Evolutionary conservation across 2,797 vertebrate species (phyloP).

Genomic region (Fistularia commersonii): DNA sequence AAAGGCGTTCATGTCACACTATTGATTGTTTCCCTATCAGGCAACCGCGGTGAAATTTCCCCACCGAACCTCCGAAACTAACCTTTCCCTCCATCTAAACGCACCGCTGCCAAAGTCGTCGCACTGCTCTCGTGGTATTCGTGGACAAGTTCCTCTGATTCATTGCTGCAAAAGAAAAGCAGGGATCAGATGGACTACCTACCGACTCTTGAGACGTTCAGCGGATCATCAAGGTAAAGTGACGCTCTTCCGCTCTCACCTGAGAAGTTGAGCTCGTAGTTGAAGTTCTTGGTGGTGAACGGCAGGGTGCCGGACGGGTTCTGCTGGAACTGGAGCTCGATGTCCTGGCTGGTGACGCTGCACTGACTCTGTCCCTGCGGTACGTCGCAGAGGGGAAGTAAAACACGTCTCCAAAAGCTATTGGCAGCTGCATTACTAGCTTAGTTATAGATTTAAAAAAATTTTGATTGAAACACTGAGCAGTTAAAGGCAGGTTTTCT

Average conservation of each 20-base stretch:
- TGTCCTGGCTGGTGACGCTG: slow-evolving; percentile 60
- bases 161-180: slow-evolving; percentile 55
- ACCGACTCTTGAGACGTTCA: not conserved
- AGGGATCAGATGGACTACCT: not conserved
- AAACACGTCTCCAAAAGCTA: not conserved
- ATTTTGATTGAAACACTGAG: too few species aligned
- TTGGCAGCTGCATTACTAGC: too few species aligned
- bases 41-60: too few species aligned
- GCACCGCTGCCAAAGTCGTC: slow-evolving; percentile 24
- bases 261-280: slow-evolving; percentile 59
- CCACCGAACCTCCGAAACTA: not conserved
- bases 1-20: too few species aligned
- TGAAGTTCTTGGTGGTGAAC: slow-evolving; percentile 36
- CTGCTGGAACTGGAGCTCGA: slow-evolving; percentile 59
- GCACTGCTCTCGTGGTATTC: slow-evolving; percentile 43
- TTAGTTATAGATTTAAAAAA: too few species aligned
- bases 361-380: slow-evolving; percentile 29
- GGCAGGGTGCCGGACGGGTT: slow-evolving; percentile 34
- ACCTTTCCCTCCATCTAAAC: slow-evolving; percentile 10
- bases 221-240: too few species aligned
- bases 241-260: slow-evolving; percentile 32
- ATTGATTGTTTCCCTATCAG: too few species aligned
- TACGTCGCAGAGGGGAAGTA: not conserved
- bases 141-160: slow-evolving; percentile 65
- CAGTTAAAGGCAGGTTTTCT: not conserved